Evolutionary conservation across 2,888 invertebrate genomes (phyloP).

Genomic region (Lasioglossum calceatum): DNA sequence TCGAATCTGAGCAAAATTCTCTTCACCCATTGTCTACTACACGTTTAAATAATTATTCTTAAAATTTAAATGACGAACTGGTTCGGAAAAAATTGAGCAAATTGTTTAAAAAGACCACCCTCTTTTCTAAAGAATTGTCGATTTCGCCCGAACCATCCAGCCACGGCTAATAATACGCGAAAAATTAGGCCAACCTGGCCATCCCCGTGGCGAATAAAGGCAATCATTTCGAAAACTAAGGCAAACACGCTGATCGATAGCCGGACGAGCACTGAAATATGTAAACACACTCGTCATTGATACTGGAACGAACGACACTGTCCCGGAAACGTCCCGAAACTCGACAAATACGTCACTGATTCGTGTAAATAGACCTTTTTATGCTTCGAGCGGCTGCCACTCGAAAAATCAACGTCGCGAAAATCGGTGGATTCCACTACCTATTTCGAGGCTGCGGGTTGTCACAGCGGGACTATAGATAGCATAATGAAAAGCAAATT

Average conservation of each 20-base stretch:
- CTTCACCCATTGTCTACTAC: not conserved
- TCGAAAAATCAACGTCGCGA: not conserved
- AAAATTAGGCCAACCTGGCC: not conserved
- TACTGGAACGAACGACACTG: not conserved
- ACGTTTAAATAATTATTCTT: too few relatives aligned
- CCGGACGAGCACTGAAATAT: not conserved
- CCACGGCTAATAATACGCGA: not conserved
- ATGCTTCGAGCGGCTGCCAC: not conserved
- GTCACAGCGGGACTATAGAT: not conserved
- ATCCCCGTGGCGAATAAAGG: not conserved
- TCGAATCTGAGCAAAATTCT: not conserved
- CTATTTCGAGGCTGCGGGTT: not conserved
- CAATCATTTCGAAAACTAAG: conserved; percentile 6
- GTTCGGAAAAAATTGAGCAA: too few relatives aligned
- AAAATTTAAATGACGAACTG: too few relatives aligned
- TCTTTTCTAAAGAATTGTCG: too few relatives aligned
- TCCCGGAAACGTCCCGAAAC: conserved; percentile 3
- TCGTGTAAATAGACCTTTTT: conserved; percentile 15
- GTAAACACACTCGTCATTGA: conserved; percentile 3
- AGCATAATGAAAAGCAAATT: not conserved
- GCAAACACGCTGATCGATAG: conserved; percentile 7
- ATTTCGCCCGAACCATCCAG: not conserved
- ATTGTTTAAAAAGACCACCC: too few relatives aligned
- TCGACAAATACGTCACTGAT: conserved; percentile 1
- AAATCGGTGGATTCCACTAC: not conserved